Conservation (phyloP, 2,888 invertebrate species). For the Epistrophella euchroma region DNA sequence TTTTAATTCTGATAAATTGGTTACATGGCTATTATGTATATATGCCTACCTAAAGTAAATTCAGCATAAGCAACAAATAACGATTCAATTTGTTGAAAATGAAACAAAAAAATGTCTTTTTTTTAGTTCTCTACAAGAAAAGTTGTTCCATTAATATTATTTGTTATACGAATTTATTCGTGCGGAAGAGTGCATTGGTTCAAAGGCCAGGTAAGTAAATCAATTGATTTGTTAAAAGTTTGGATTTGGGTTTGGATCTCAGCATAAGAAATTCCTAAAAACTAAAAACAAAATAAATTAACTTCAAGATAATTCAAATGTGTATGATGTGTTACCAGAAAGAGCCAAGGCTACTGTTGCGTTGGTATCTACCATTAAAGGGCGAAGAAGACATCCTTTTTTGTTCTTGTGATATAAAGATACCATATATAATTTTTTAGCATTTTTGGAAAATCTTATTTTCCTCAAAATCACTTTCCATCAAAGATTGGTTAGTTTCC, state of each 20-base stretch:
- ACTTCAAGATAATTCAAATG: not conserved
- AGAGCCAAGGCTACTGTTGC: too few relatives aligned
- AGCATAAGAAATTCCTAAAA: not conserved
- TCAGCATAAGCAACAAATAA: slow-evolving; percentile 22
- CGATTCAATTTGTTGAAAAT: slow-evolving; percentile 30
- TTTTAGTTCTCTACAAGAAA: not conserved
- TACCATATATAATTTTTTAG: too few relatives aligned
- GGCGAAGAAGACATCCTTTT: too few relatives aligned
- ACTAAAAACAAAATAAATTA: not conserved
- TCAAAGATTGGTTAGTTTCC: too few relatives aligned
- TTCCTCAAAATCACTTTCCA: too few relatives aligned
- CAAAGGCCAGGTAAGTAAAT: slow-evolving; percentile 1
- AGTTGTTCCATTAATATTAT: slow-evolving; percentile 26
- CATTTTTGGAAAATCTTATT: too few relatives aligned
- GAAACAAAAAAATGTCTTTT: slow-evolving; percentile 14
- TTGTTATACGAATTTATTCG: slow-evolving; percentile 19
- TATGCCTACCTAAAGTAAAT: not conserved
- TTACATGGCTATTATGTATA: not conserved
- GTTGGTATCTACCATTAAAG: too few relatives aligned
- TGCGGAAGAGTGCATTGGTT: slow-evolving; percentile 15
- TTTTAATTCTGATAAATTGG: slow-evolving; percentile 39
- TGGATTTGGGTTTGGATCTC: not conserved
- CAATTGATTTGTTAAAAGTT: slow-evolving; percentile 17
- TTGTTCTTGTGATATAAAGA: too few relatives aligned
- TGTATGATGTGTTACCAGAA: too few relatives aligned